Evolutionary conservation across 2,888 invertebrate species (phyloP).

Genomic region (Troides aeacus): DNA sequence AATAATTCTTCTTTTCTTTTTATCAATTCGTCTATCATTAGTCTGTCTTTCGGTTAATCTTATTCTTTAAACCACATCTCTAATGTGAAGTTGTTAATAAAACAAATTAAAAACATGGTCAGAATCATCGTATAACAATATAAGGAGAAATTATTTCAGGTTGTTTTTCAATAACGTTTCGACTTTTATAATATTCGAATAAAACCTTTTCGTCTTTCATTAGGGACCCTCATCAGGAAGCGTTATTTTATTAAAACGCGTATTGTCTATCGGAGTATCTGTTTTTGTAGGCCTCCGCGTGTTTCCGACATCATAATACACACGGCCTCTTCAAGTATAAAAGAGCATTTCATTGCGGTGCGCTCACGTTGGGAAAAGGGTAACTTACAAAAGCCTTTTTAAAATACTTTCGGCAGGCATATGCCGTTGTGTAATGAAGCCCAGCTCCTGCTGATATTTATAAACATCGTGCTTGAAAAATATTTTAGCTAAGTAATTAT

Average conservation of each 20-base stretch:
- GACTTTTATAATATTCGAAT: neutral
- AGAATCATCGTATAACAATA: too few species aligned
- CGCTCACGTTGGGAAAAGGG: constrained; percentile 59
- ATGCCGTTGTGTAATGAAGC: constrained; percentile 53
- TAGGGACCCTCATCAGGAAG: constrained; percentile 51
- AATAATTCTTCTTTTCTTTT: too few species aligned
- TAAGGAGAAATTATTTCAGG: too few species aligned
- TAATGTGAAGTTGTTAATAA: too few species aligned
- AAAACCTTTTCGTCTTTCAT: constrained; percentile 23
- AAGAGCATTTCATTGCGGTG: constrained; percentile 67
- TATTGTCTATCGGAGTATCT: constrained; percentile 66
- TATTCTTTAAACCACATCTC: too few species aligned
- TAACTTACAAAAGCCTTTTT: constrained; percentile 70
- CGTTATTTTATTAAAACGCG: constrained; percentile 68
- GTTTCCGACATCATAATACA: constrained; percentile 62
- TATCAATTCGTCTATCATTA: too few species aligned
- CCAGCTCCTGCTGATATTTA: constrained; percentile 54
- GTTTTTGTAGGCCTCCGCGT: constrained; percentile 58
- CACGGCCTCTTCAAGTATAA: constrained; percentile 58
- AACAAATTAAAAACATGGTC: too few species aligned
- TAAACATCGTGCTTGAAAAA: constrained; percentile 47
- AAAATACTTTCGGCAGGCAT: constrained; percentile 69
- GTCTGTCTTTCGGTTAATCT: too few species aligned
- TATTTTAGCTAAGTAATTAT: constrained; percentile 58
- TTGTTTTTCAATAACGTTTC: neutral